Base-by-base conservation (phyloP, 2,797 vertebrate genomes). In the Enteromius trimaculatus region DNA sequence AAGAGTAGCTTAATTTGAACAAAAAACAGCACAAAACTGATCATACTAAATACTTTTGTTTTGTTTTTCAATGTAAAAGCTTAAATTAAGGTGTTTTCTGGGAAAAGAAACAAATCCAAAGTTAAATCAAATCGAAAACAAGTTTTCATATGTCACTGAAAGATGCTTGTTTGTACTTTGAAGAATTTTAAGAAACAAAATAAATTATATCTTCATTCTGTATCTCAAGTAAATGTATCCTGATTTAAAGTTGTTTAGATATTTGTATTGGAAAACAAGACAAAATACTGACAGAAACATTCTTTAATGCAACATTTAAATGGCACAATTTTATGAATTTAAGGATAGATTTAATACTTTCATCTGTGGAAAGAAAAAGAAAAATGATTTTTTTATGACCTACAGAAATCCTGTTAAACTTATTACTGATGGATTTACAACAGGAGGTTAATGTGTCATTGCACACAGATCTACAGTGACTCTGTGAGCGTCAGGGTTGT, bases 401-500 rank as follows among this genome's bases (percentile, higher is more conserved):
- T 64, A 6, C 29, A 31, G 29, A 64, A 64, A 64, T 31, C 62
- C 14, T 8, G 29, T 19, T 47, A 23, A 44, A 42, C n/a, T 2
- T 9, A 31, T 72, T 29, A 31, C 44, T 47, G 26, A 68, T 37
- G 14, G 26, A 70, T 60, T 80, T 4, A 60, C 23, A 70, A 23
- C 14, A 80, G 37, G 44, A 60, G 26, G 68, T 62, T 62, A 17
- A 64, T 17, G 55, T 77, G 75, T 44, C 53, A 58, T n/a, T 8
- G 14, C 70, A 6, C 13, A 72, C 4, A 37, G 26, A 72, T 62
- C 39, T 64, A 49, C 42, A 42, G 71, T 10, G 53, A 82, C 80
- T 71, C 23, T 19, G 1, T 29, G 60, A 72, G 47, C 2, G 26
- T 77, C 26, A 31, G 84, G 44, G 47, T 29, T 70, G 49, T 5